Percentiles rank a stretch among this genome's conserved stretches.
Conservation (phyloP, 2,797 vertebrate species). For the Harpagifer antarcticus region DNA sequence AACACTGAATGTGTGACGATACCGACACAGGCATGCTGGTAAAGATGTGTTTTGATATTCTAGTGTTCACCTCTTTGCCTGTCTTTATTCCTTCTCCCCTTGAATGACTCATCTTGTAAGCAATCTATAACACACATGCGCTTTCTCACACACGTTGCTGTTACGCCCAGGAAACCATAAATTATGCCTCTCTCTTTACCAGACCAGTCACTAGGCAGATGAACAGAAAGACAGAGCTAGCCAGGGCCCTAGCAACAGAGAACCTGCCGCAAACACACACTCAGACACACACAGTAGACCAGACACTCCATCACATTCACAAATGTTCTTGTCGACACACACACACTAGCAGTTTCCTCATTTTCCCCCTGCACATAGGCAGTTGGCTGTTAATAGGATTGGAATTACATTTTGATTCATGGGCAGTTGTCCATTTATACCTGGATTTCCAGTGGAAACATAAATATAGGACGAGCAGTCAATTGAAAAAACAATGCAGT, state of each 20-base stretch:
- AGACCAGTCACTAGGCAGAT: slow-evolving; percentile 76
- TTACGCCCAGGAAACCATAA: slow-evolving; percentile 76
- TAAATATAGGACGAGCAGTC: slow-evolving; percentile 11
- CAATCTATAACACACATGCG: slow-evolving; percentile 36
- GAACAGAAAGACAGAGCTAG: slow-evolving; percentile 69
- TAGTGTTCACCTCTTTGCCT: slow-evolving; percentile 27
- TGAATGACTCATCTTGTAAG: slow-evolving; percentile 58
- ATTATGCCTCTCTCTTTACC: slow-evolving; percentile 67
- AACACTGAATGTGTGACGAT: slow-evolving; percentile 4
- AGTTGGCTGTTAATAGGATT: slow-evolving; percentile 25
- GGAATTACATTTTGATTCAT: slow-evolving; percentile 25
- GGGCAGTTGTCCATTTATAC: not conserved
- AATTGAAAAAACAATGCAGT: slow-evolving; percentile 32
- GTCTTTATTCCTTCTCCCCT: slow-evolving; percentile 35
- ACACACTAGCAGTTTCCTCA: not conserved
- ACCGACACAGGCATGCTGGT: slow-evolving; percentile 15
- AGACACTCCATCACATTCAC: slow-evolving; percentile 34
- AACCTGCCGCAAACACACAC: slow-evolving; percentile 39
- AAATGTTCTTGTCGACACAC: slow-evolving; percentile 21
- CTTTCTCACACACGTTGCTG: slow-evolving; percentile 16
- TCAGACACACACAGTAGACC: slow-evolving; percentile 9
- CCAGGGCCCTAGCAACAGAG: slow-evolving; percentile 76
- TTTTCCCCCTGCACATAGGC: slow-evolving; percentile 16
- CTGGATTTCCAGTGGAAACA: not conserved
- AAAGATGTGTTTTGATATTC: slow-evolving; percentile 28